phyloP scores from a whole-genome alignment of 2,113 vertebrate genomes.

The Dipodomys stephensi region DNA sequence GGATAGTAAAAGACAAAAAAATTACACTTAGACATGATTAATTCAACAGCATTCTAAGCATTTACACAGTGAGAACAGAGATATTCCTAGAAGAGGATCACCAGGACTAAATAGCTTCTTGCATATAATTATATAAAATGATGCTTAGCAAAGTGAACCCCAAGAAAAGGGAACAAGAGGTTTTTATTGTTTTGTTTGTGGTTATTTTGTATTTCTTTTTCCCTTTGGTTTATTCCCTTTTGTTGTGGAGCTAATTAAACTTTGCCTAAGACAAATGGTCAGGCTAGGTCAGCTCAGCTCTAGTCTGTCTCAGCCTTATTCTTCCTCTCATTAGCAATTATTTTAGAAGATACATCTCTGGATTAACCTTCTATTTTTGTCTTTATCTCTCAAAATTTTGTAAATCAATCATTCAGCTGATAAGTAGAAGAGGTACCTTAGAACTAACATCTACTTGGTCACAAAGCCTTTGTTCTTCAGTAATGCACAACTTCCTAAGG shows the following conservation, averaged over 20 bases:
- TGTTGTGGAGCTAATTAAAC: not conserved
- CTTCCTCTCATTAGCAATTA: not conserved
- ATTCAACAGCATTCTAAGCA: too few relatives aligned
- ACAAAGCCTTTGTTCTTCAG: not conserved
- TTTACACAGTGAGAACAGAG: too few relatives aligned
- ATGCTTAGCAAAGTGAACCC: too few relatives aligned
- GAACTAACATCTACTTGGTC: not conserved
- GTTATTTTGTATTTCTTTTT: too few relatives aligned
- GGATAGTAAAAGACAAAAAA: too few relatives aligned
- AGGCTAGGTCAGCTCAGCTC: not conserved
- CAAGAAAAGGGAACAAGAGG: too few relatives aligned
- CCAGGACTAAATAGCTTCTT: too few relatives aligned
- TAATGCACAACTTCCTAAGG: not conserved
- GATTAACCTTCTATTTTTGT: not conserved
- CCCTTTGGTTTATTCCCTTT: too few relatives aligned
- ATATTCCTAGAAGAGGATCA: too few relatives aligned
- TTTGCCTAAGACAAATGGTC: not conserved
- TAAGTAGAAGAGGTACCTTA: not conserved
- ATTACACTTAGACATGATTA: too few relatives aligned
- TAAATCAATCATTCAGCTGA: not conserved
- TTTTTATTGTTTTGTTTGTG: too few relatives aligned
- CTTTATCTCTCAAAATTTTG: not conserved
- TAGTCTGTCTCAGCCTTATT: not conserved
- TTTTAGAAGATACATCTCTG: not conserved
- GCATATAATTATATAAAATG: too few relatives aligned